Percentiles rank a stretch among this genome's conserved stretches.
Evolutionary conservation across 2,797 vertebrate species (phyloP).

Genomic region (Lepidocolaptes lacrymiger): DNA sequence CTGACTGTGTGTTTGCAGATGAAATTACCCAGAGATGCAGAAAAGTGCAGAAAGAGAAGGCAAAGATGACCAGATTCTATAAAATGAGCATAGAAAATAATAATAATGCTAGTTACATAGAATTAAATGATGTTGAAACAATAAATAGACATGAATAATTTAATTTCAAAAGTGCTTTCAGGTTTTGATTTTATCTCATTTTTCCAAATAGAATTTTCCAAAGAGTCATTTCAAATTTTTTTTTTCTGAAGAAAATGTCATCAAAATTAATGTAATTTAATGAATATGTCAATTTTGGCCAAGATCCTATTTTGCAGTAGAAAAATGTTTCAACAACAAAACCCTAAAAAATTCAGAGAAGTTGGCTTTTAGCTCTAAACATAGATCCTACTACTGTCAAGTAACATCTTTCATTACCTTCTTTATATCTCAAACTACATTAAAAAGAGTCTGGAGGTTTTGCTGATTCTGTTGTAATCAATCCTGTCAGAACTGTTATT

Average conservation of each 20-base stretch:
- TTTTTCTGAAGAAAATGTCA: neutral
- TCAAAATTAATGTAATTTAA: constrained; percentile 26
- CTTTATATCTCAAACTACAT: constrained; percentile 71
- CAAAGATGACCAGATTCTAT: neutral
- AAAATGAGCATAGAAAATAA: neutral
- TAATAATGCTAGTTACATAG: neutral
- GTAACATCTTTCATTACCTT: constrained; percentile 75
- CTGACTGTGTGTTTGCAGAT: neutral
- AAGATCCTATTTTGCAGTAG: neutral
- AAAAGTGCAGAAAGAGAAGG: neutral
- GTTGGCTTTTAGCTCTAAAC: constrained; percentile 46
- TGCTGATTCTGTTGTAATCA: constrained; percentile 74
- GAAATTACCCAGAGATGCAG: neutral
- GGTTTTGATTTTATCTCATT: neutral
- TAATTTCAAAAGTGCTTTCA: neutral
- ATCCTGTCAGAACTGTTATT: constrained; percentile 77
- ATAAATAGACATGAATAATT: constrained; percentile 3
- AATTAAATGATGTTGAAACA: neutral
- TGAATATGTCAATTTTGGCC: neutral
- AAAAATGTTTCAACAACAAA: constrained; percentile 24
- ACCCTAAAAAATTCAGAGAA: neutral
- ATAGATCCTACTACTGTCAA: constrained; percentile 73
- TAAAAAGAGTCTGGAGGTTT: constrained; percentile 70
- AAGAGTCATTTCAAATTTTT: neutral
- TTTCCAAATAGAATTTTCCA: constrained; percentile 20